Evolutionary conservation across 2,888 invertebrate genomes (phyloP).

Genomic region (Coenonympha glycerion): DNA sequence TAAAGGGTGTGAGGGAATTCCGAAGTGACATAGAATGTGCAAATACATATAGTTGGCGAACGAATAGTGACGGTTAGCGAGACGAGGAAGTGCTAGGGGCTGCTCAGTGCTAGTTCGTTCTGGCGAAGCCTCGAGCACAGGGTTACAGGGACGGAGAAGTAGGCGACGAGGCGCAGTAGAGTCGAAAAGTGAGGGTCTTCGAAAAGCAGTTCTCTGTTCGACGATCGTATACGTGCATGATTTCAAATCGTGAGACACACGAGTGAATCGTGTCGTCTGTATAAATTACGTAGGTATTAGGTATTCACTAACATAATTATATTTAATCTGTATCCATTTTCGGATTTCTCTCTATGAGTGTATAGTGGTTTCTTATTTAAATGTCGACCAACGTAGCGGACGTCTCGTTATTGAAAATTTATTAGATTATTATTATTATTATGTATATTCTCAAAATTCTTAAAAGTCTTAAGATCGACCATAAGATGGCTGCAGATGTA

Average conservation of each 20-base stretch:
- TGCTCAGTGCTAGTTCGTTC: slow-evolving; percentile 26
- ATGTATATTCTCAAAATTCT: slow-evolving; percentile 65
- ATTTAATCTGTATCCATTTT: slow-evolving; percentile 74
- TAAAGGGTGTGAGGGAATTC: slow-evolving; percentile 32
- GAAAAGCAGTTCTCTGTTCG: slow-evolving; percentile 58
- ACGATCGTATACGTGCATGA: slow-evolving; percentile 75
- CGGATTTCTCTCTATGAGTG: slow-evolving; percentile 76
- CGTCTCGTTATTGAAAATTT: slow-evolving; percentile 74
- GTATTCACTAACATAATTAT: slow-evolving; percentile 73
- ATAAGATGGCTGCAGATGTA: slow-evolving; percentile 74
- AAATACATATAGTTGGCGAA: slow-evolving; percentile 34
- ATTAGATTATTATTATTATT: slow-evolving; percentile 71
- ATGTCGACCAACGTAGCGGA: slow-evolving; percentile 76
- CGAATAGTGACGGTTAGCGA: slow-evolving; percentile 22
- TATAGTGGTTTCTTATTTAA: slow-evolving; percentile 74
- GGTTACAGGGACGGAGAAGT: slow-evolving; percentile 53
- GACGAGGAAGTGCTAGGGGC: slow-evolving; percentile 34
- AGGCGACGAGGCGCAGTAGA: slow-evolving; percentile 46
- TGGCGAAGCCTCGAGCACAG: slow-evolving; percentile 53
- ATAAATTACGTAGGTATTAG: slow-evolving; percentile 68
- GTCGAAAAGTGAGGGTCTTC: slow-evolving; percentile 59
- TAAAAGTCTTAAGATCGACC: slow-evolving; percentile 60
- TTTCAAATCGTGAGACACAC: slow-evolving; percentile 69
- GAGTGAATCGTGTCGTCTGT: slow-evolving; percentile 70
- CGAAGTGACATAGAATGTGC: slow-evolving; percentile 34